Evolutionary conservation across 2,113 vertebrate species (phyloP), one percentile per base, ranked within the genome.

Genomic region (Platichthys stellatus): DNA sequence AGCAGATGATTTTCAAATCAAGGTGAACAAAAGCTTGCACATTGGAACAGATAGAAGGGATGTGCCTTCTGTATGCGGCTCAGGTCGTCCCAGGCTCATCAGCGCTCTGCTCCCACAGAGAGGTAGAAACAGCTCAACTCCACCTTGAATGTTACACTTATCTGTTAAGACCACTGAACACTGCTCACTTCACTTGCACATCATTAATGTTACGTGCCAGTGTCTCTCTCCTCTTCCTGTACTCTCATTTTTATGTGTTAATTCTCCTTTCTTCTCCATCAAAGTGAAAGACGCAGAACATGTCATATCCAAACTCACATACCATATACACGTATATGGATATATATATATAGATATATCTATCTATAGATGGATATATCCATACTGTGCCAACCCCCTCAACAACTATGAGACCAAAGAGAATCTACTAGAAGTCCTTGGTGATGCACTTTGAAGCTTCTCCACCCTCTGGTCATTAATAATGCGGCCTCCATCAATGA

Each of bases 381-480:
- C 12, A 82, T 26, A 74, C 14, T 26, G 54, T 23, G 21, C 54
- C 3, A 57, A 57, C 21, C 7, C 7, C 21, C 64, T 31, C 63
- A 70, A 58, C 3, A n/a, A 64, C 74, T 71, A 23, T 49, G 20
- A 70, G 61, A 86, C 76, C 74, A 75, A 76, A 85, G 72, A 73
- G 49, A 84, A 76, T 78, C 65, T 80, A 80, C 57, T 12, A 68
- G 58, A 85, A 15, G 49, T 57, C 43, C 40, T 68, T 69, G 65
- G 53, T 69, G 72, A 80, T 81, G 59, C 76, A 80, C 58, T 92
- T 88, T 90, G 58, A 91, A 76, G 81, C 70, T 54, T 57, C 57
- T 63, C 57, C 54, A 54, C 65, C 43, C 75, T 83, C 51, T 83
- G 72, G 76, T 79, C 83, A 88, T 87, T 74, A 79, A 63, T 63